Evolutionary conservation across 2,888 invertebrate genomes (phyloP), one percentile per base, ranked within the genome.

Genomic region (Ferrisia virgata): DNA sequence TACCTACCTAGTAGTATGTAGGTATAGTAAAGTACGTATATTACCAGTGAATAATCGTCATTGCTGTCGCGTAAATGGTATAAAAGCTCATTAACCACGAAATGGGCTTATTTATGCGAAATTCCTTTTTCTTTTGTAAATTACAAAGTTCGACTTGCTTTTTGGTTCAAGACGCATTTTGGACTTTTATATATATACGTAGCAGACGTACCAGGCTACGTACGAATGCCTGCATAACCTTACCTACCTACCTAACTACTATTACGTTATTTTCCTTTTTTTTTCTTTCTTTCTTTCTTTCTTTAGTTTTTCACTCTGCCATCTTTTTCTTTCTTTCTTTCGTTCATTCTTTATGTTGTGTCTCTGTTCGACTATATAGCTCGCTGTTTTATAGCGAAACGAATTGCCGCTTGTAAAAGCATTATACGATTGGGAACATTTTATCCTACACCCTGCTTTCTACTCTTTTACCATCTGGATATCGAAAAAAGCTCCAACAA

Each of bases 31-130:
- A 11, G 40, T 40, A 40, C 8, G 53, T 53, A n/a, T n/a, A 53
- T 22, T 18, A 53, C 53, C 22, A 2, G n/a, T n/a, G 47, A 22
- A 22, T 53, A 53, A 53, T 53, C 53, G 53, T 13, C 28, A 64
- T 64, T 64, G 64, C 64, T 64, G 64, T 64, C 64, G 64, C 64
- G 64, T 64, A 64, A 64, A 64, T 64, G 64, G 64, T 64, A 64
- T 64, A 31, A 64, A 64, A 64, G 64, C 64, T 64, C 64, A 64
- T 64, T 64, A 64, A 64, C 64, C 64, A 64, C 64, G 64, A 64
- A 64, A 64, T 64, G 64, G 64, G 64, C 64, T 64, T 64, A 64
- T 64, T 64, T 64, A 64, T 64, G 64, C 64, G 64, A 64, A 64
- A 64, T 64, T 64, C 64, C 64, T 64, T 64, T 64, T 64, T 64